Conservation (phyloP, 2,888 invertebrate genomes). For the Dryocosmus kuriphilus region DNA sequence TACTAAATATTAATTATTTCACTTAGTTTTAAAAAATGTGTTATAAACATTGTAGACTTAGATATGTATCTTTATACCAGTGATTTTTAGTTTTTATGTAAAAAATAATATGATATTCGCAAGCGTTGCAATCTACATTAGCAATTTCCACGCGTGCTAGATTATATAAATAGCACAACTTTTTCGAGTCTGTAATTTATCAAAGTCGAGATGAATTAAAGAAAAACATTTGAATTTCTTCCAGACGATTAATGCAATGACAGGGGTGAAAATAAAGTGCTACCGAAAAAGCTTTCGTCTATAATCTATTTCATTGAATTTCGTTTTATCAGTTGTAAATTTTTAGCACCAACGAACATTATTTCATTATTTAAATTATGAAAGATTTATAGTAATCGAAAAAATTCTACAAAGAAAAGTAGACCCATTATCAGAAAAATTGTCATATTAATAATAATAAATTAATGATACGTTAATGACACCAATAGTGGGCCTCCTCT, state of each 20-base stretch:
- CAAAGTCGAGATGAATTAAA: slow-evolving; percentile 20
- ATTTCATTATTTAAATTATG: neutral
- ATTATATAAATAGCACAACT: slow-evolving; percentile 13
- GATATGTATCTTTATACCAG: too few relatives aligned
- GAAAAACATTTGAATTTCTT: neutral
- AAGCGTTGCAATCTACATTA: neutral
- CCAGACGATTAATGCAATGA: neutral
- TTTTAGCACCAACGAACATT: neutral
- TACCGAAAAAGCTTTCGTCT: neutral
- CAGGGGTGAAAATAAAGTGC: neutral
- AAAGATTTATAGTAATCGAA: neutral
- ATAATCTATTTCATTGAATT: too few relatives aligned
- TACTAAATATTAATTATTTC: too few relatives aligned
- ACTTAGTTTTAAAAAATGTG: too few relatives aligned
- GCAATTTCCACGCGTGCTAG: slow-evolving; percentile 7
- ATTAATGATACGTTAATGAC: too few relatives aligned
- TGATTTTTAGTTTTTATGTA: too few relatives aligned
- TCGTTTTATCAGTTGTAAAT: too few relatives aligned
- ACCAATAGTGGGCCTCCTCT: too few relatives aligned
- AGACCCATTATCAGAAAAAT: neutral
- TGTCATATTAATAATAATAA: neutral
- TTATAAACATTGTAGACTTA: too few relatives aligned
- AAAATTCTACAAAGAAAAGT: neutral
- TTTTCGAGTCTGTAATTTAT: slow-evolving; percentile 12
- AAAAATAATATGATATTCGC: too few relatives aligned